Conservation (phyloP, 2,113 vertebrate genomes). For the Psittacara wagleri region DNA sequence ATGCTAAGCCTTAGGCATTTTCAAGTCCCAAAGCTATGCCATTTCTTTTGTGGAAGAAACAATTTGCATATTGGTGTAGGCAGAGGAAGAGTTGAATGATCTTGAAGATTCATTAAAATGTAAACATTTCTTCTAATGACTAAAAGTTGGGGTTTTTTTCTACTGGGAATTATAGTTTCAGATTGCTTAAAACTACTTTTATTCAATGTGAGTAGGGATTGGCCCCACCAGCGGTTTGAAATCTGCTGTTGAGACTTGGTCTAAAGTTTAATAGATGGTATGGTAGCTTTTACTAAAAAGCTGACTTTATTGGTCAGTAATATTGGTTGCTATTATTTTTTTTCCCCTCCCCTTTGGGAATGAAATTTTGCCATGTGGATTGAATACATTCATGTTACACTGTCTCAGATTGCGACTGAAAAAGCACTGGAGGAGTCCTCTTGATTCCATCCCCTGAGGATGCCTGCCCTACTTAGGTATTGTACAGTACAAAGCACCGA, state of each 20-base stretch:
- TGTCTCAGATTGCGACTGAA: background rate
- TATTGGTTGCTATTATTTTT: background rate
- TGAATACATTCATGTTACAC: background rate
- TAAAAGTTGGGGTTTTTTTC: background rate
- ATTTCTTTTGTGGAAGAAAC: background rate
- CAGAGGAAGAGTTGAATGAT: background rate
- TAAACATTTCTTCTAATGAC: background rate
- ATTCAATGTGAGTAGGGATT: background rate
- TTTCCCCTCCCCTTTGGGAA: background rate
- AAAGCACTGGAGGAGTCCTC: background rate
- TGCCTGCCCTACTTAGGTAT: background rate
- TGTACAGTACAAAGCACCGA: background rate
- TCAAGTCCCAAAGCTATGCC: background rate
- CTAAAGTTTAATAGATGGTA: background rate
- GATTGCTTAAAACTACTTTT: background rate
- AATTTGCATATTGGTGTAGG: background rate
- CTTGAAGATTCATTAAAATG: background rate
- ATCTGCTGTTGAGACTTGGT: background rate
- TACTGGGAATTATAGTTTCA: background rate
- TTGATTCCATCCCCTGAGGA: background rate
- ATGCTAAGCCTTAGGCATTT: background rate
- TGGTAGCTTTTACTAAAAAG: background rate
- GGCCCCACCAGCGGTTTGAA: background rate
- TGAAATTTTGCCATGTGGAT: background rate
- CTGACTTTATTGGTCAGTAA: background rate